Evolutionary conservation across 2,113 vertebrate species (phyloP).

Genomic region (Fukomys damarensis): DNA sequence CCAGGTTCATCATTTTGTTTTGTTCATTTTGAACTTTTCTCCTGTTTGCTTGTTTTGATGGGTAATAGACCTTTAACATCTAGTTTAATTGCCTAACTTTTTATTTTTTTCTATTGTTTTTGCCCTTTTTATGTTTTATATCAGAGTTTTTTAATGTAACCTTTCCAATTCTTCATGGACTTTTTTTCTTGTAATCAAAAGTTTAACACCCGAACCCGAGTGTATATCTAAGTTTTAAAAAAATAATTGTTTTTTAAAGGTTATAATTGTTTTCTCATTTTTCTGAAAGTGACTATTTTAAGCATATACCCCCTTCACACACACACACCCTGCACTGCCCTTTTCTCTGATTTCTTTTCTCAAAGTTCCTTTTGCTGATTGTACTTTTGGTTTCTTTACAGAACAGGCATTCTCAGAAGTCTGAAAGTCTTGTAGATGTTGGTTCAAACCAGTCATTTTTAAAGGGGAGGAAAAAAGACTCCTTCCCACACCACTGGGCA

Average conservation of each 20-base stretch:
- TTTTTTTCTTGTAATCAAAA: constrained; percentile 31
- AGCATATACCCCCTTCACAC: background rate
- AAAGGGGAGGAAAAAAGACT: background rate
- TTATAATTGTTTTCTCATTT: background rate
- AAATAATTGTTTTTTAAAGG: background rate
- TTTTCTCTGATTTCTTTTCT: background rate
- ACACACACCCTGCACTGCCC: background rate
- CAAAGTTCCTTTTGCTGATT: background rate
- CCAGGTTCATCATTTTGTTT: background rate
- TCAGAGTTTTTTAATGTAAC: background rate
- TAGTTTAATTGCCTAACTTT: background rate
- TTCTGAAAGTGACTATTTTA: background rate
- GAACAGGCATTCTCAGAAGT: background rate
- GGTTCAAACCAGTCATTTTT: background rate
- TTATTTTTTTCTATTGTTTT: background rate
- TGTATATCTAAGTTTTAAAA: background rate
- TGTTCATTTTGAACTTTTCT: background rate
- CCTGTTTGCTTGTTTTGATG: background rate
- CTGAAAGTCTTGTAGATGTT: background rate
- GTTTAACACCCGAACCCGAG: background rate
- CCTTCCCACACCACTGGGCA: background rate
- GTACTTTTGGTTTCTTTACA: background rate
- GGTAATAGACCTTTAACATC: background rate
- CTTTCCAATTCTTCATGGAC: background rate
- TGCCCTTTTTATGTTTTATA: background rate